Conservation (phyloP, 2,888 invertebrate genomes). For the Caenorhabditis japonica region DNA sequence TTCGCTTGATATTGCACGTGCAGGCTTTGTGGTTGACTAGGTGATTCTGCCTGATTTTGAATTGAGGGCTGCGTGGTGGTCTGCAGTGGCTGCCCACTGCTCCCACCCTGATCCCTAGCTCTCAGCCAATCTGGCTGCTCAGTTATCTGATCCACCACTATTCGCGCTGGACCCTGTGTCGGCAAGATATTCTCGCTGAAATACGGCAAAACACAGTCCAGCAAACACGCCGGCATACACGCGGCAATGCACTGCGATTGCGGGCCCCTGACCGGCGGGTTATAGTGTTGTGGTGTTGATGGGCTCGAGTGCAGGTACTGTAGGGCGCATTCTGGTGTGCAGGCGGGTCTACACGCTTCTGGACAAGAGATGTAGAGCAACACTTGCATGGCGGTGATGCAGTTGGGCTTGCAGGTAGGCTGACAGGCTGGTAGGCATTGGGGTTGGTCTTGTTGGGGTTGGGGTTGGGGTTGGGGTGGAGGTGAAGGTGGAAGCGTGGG, state of each 20-base stretch:
- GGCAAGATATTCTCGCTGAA: slow-evolving; percentile 25
- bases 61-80: neutral
- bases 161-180: slow-evolving; percentile 13
- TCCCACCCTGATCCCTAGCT: slow-evolving; percentile 8
- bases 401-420: slow-evolving; percentile 37
- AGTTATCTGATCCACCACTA: slow-evolving; percentile 31
- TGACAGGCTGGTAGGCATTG: slow-evolving; percentile 49
- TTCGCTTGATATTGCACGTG: slow-evolving; percentile 21
- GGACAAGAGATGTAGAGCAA: slow-evolving; percentile 44
- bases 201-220: slow-evolving; percentile 42
- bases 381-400: slow-evolving; percentile 41
- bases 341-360: slow-evolving; percentile 42
- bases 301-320: slow-evolving; percentile 27
- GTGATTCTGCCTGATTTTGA: neutral
- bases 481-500: slow-evolving; percentile 16
- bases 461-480: neutral
- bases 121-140: slow-evolving; percentile 18
- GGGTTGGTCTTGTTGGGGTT: slow-evolving; percentile 13
- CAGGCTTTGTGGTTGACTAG: slow-evolving; percentile 14
- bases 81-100: neutral
- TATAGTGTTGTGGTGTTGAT: slow-evolving; percentile 30
- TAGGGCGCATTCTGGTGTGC: slow-evolving; percentile 41
- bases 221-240: slow-evolving; percentile 52
- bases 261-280: slow-evolving; percentile 2
- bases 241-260: slow-evolving; percentile 35